Conservation (phyloP, 2,797 vertebrate genomes). For the Cebuella pygmaea region DNA sequence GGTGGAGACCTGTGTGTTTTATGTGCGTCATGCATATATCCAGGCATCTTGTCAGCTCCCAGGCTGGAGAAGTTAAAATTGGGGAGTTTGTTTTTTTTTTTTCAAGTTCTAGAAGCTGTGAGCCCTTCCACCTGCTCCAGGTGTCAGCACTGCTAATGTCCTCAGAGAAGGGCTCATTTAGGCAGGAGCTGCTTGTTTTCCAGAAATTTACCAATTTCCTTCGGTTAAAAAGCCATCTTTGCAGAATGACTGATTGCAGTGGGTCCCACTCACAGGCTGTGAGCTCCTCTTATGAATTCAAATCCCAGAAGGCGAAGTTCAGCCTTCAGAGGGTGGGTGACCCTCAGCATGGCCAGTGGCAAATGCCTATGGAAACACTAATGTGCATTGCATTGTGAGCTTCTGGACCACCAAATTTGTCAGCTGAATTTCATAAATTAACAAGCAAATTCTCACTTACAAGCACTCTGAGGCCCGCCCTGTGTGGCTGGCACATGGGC, state of each 20-base stretch:
- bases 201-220: background rate
- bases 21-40: background rate
- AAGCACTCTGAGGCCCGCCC: background rate
- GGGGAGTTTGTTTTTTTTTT: background rate
- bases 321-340: no score
- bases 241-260: no score
- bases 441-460: background rate
- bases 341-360: background rate
- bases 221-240: background rate
- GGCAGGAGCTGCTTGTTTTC: background rate
- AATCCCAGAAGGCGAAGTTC: background rate
- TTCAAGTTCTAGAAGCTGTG: background rate
- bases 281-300: background rate
- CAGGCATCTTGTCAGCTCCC: background rate
- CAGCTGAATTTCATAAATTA: background rate
- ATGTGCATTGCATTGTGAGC: background rate
- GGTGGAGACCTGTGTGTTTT: background rate
- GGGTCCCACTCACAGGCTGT: background rate
- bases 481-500: background rate
- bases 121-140: background rate
- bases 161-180: background rate
- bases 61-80: background rate
- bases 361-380: background rate
- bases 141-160: background rate
- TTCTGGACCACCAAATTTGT: background rate